A percentile compares a stretch with the other conserved stretches of the same genome.
These are phyloP conservation scores for Colletes latitarsis DNA, from an alignment of 1,140 invertebrate species.

Conservation along the genomic window DNA sequence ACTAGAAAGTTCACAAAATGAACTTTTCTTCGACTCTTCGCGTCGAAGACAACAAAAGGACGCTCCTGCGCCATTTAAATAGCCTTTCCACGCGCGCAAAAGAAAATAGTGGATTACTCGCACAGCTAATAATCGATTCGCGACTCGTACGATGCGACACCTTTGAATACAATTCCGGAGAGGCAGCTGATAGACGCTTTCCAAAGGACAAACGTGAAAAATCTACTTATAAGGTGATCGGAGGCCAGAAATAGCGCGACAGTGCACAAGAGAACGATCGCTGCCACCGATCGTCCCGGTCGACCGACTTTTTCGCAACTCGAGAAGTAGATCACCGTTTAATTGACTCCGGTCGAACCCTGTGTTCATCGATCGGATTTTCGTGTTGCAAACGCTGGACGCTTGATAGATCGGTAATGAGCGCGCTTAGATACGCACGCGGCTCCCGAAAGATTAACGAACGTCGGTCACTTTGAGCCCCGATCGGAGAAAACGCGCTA, in stretches of 20 bases:
- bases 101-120: no score
- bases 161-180: background rate
- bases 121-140: background rate
- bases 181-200: background rate
- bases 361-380: conserved; percentile 33
- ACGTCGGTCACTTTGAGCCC: conserved; percentile 29
- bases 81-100: no score
- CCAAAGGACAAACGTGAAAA: background rate
- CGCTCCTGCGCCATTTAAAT: no score
- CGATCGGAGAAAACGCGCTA: background rate
- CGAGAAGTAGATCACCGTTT: conserved; percentile 59
- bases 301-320: conserved; percentile 42
- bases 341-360: conserved; percentile 44
- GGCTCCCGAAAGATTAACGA: conserved; percentile 46
- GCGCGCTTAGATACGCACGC: conserved; percentile 12
- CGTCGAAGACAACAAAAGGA: no score
- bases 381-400: conserved; percentile 40
- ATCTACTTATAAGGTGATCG: background rate
- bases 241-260: background rate
- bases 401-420: conserved; percentile 41
- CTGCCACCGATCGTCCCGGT: conserved; percentile 12
- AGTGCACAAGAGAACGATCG: conserved; percentile 4
- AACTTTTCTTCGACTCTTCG: no score
- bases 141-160: background rate
- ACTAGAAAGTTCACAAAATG: no score